Evolutionary conservation across 2,888 invertebrate genomes (phyloP).

Genomic region (Tortricodes alternella): DNA sequence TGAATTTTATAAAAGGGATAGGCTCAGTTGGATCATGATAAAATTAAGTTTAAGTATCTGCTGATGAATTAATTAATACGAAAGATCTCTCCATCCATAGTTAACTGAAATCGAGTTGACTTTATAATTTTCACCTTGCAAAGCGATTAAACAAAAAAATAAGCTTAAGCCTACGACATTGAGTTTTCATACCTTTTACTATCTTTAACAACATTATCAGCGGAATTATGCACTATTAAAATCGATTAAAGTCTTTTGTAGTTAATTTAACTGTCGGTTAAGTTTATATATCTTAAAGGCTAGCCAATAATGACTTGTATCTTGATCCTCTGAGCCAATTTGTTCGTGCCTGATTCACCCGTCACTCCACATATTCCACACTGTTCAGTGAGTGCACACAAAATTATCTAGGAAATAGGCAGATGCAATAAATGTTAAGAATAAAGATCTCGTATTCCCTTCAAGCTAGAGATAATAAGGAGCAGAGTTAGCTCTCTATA

Average conservation of each 20-base stretch:
- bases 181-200: neutral
- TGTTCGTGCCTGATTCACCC: slow-evolving; percentile 25
- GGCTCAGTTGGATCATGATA: too few relatives aligned
- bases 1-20: too few relatives aligned
- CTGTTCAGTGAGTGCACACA: neutral
- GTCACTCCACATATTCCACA: neutral
- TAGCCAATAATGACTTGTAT: slow-evolving; percentile 9
- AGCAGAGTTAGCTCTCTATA: slow-evolving; percentile 10
- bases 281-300: slow-evolving; percentile 9
- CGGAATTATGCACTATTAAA: neutral
- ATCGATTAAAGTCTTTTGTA: neutral
- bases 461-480: neutral
- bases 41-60: too few relatives aligned
- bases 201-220: neutral
- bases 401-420: neutral
- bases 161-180: neutral
- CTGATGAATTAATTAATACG: too few relatives aligned
- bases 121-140: neutral
- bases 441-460: too few relatives aligned
- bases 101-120: neutral
- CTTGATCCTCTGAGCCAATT: slow-evolving; percentile 6
- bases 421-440: slow-evolving; percentile 9
- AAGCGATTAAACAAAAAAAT: neutral
- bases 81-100: too few relatives aligned
- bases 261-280: neutral